Conservation (phyloP, 2,113 vertebrate species). For the Proteles cristata region DNA sequence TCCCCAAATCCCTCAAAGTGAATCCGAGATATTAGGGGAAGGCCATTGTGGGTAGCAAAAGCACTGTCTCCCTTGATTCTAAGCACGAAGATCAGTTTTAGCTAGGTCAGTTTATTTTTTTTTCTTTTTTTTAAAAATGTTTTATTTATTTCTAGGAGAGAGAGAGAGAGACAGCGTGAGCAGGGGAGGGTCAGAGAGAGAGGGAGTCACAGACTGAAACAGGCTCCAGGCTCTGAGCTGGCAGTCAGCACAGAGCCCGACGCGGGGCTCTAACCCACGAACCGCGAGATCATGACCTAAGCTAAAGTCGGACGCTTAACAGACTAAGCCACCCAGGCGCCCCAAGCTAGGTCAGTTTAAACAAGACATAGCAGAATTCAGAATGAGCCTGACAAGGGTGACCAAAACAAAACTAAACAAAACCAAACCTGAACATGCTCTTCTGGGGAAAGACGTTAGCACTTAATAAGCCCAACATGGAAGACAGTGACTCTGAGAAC, state of each 20-base stretch:
- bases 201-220: too few species aligned
- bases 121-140: too few species aligned
- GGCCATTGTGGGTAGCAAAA: neutral
- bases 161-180: too few species aligned
- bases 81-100: neutral
- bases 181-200: too few species aligned
- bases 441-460: neutral
- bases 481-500: neutral
- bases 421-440: neutral
- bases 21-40: neutral
- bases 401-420: neutral
- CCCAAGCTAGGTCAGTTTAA: slow-evolving; percentile 29
- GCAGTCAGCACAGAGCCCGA: too few species aligned
- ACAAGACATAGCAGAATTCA: slow-evolving; percentile 55
- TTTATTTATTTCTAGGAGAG: too few species aligned
- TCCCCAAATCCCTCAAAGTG: neutral
- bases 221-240: too few species aligned
- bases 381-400: slow-evolving; percentile 22
- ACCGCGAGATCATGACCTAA: too few species aligned
- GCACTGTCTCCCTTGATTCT: neutral
- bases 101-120: slow-evolving; percentile 21
- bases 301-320: too few species aligned
- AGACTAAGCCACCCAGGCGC: too few species aligned
- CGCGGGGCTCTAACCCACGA: too few species aligned
- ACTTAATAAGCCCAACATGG: neutral